A percentile compares a stretch with the other conserved stretches of the same genome.
phyloP scores from a whole-genome alignment of 1,140 invertebrate species.

The Ips typographus region DNA sequence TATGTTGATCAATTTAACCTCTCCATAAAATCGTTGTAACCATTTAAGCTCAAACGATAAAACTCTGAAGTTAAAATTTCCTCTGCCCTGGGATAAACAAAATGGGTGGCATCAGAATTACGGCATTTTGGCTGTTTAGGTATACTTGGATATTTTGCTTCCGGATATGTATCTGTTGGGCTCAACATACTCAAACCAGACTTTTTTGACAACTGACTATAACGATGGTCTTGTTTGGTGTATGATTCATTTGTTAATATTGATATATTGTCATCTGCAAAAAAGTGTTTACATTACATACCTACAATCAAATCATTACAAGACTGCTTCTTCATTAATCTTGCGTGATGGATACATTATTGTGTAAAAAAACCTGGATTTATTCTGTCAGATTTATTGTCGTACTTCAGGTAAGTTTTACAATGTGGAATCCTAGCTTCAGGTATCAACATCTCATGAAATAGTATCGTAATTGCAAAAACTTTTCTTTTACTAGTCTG shows the following conservation, averaged over 20 bases:
- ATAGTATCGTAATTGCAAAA: too few relatives aligned
- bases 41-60: conserved; percentile 45
- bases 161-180: conserved; percentile 34
- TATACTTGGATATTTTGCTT: conserved; percentile 33
- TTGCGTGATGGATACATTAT: too few relatives aligned
- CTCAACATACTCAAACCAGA: conserved; percentile 36
- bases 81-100: conserved; percentile 36
- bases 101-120: conserved; percentile 39
- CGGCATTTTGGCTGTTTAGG: conserved; percentile 38
- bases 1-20: conserved; percentile 28
- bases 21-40: conserved; percentile 46
- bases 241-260: conserved; percentile 41
- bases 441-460: too few relatives aligned
- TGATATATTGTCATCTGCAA: conserved; percentile 46
- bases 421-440: too few relatives aligned
- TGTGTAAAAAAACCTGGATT: too few relatives aligned
- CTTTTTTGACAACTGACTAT: conserved; percentile 46
- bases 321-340: too few relatives aligned
- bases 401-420: too few relatives aligned
- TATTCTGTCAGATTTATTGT: too few relatives aligned
- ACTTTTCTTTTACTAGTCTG: too few relatives aligned
- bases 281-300: not conserved
- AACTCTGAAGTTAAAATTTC: conserved; percentile 41
- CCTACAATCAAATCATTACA: too few relatives aligned
- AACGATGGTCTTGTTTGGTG: conserved; percentile 43